Base-by-base conservation (phyloP, 1,140 invertebrate genomes). In the Drosophila biarmipes region DNA sequence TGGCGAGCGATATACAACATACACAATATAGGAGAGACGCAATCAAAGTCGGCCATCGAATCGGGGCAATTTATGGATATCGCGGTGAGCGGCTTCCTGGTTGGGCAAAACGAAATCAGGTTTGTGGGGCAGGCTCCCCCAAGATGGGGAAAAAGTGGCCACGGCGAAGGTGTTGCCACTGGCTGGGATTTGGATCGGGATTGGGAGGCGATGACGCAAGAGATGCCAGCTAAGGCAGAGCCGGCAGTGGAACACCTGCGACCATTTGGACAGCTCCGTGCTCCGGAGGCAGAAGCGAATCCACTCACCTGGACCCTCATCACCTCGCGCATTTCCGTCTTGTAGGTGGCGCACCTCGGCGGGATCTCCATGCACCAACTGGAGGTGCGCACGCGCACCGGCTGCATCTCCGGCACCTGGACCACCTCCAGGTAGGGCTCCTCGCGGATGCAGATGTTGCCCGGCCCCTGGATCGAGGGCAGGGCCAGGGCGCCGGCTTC, bases 361-460 rank as follows among this genome's bases (percentile, higher is more conserved):
- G 95, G 95, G 73, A 96, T 93, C 59, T 94, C 92, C 69, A 95
- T 91, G 78, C 95, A 96, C 95, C 95, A 96, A 57, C 93, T 93
- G 84, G 95, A 94, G 0, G 94, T 94, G 34, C 94, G 93, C 15
- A 95, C 93, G 3, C 94, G 93, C 72, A 95, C 94, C 29, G 95
- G 95, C 49, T 94, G 94, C 59, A 90, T 93, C 93, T 48, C 94
- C 92, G 89, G 93, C 93, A 59, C 93, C 89, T 69, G 92, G 92
- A 58, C 92, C 89, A 80, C 92, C 92, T 63, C 94, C 93, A 37
- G 94, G 92, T 91, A 89, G 93, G 94, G 73, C 92, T 93, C 71
- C 58, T 92, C 89, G 35, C 85, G 73, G 12, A 75, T 85, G 43
- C 91, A 92, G 21, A 92, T 80, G 19, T 92, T 92, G 8, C 75